phyloP scores from a whole-genome alignment of 2,888 invertebrate genomes.

The Agonopterix arenella region DNA sequence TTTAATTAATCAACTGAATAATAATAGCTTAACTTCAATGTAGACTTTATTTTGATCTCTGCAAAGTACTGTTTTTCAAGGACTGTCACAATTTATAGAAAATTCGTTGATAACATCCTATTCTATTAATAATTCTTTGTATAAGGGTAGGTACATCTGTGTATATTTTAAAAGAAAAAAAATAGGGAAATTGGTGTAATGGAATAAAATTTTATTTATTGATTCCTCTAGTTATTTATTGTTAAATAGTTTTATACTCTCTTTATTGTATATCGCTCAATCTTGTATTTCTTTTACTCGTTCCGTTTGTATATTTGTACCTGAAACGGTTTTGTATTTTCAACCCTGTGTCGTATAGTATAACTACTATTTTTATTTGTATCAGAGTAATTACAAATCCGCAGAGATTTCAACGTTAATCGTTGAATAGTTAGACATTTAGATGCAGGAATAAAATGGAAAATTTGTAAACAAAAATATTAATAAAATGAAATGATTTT shows the following conservation, averaged over 20 bases:
- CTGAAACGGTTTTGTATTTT: neutral
- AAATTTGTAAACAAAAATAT: slow-evolving; percentile 55
- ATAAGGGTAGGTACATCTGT: too few species aligned
- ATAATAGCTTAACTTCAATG: too few species aligned
- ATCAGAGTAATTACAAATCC: too few species aligned
- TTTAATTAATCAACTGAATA: too few species aligned
- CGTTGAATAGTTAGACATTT: slow-evolving; percentile 25
- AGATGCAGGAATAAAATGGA: slow-evolving; percentile 39
- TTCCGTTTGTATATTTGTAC: slow-evolving; percentile 15
- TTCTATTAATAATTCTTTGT: too few species aligned
- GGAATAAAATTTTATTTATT: slow-evolving; percentile 14
- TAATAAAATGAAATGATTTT: slow-evolving; percentile 24
- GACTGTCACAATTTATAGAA: too few species aligned
- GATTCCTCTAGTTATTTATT: slow-evolving; percentile 16
- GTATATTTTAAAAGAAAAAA: too few species aligned
- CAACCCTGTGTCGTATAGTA: too few species aligned
- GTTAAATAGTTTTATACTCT: slow-evolving; percentile 52
- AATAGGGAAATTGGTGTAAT: slow-evolving; percentile 5
- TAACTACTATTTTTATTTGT: too few species aligned
- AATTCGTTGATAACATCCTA: too few species aligned
- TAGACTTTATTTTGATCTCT: too few species aligned
- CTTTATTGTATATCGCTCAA: slow-evolving; percentile 56
- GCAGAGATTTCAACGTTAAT: neutral
- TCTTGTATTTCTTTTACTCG: slow-evolving; percentile 28
- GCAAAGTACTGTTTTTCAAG: too few species aligned